Evolutionary conservation across 2,113 vertebrate genomes (phyloP), one percentile per base, ranked within the genome.

Genomic region (Hyla sarda): DNA sequence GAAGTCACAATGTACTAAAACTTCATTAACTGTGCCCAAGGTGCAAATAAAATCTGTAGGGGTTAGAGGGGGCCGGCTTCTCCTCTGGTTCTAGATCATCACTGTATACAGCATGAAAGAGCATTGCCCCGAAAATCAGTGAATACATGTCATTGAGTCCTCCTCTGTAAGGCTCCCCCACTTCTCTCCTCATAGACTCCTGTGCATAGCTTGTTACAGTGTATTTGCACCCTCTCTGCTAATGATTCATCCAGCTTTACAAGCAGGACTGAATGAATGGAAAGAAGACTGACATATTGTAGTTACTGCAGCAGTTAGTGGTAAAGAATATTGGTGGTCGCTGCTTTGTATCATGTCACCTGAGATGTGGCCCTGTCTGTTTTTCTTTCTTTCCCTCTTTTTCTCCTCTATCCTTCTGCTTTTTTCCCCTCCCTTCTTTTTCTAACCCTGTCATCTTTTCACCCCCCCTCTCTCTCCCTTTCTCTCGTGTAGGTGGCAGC

Each of bases 341-440:
- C 34, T 41, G 30, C 30, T 34, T 17, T 17, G 30, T 69, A 34
- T 69, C 12, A 50, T 34, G 30, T 16, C 28, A 47, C 34, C 91
- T 72, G 89, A 92, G 92, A 91, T 89, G 88, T 87, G 87, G 90
- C 87, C 89, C 91, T 91, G 88, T 92, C n/a, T n/a, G n/a, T n/a
- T n/a, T n/a, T n/a, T n/a, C n/a, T n/a, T n/a, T n/a, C n/a, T n/a
- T n/a, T n/a, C n/a, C n/a, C n/a, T n/a, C n/a, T n/a, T n/a, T n/a
- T n/a, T n/a, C n/a, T n/a, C n/a, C n/a, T n/a, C n/a, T n/a, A n/a
- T n/a, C n/a, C n/a, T n/a, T n/a, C n/a, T n/a, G n/a, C n/a, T n/a
- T n/a, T n/a, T n/a, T n/a, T n/a, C n/a, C n/a, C n/a, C n/a, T n/a
- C n/a, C n/a, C n/a, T n/a, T n/a, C n/a, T n/a, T n/a, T n/a, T n/a